Evolutionary conservation across 1,140 invertebrate species (phyloP), one percentile per base, ranked within the genome.

Genomic region (Lasioglossum albipes): DNA sequence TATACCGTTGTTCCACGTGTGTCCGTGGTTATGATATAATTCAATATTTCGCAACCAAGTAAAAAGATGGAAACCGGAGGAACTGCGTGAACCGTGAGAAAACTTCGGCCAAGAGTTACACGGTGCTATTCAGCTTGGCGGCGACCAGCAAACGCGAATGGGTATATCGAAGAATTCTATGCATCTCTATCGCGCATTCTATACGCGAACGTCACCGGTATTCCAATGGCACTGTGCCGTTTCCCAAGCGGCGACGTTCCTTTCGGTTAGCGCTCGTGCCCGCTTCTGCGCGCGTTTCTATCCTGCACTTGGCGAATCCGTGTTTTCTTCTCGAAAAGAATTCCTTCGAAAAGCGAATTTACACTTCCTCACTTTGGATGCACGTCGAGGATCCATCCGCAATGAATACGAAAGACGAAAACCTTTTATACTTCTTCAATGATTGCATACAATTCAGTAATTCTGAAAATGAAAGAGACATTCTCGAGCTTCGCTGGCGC

Each of bases 101-200:
- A 54, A 59, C 57, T 59, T 9, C 57, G 20, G 18, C 57, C 5
- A 20, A 18, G 62, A 41, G 12, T 42, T 31, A 66, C 36, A 20
- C 62, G 36, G 4, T 59, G 9, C 20, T 59, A 65, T 36, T 36
- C 62, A 36, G 12, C 61, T 31, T 13, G 22, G 9, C 22, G 61
- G 61, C 7, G 61, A 12, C 12, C 12, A 31, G 31, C 36, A 66
- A 66, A 42, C 36, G 36, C 18, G 64, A 7, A 66, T n/a, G 13
- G 18, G 9, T n/a, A 68, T 36, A 69, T 69, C 42, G 57, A 81
- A 52, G 79, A 83, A 81, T 61, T 73, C 69, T 73, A 70, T 73
- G 64, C 74, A 68, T 71, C 57, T 36, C 69, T 49, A 78, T 82
- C 80, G 52, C 9, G 59, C 65, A 73, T 84, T 82, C 65, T 78